Percentiles rank a stretch among this genome's conserved stretches.
phyloP scores from a whole-genome alignment of 2,888 invertebrate genomes.

The Drosophila demipolita region DNA sequence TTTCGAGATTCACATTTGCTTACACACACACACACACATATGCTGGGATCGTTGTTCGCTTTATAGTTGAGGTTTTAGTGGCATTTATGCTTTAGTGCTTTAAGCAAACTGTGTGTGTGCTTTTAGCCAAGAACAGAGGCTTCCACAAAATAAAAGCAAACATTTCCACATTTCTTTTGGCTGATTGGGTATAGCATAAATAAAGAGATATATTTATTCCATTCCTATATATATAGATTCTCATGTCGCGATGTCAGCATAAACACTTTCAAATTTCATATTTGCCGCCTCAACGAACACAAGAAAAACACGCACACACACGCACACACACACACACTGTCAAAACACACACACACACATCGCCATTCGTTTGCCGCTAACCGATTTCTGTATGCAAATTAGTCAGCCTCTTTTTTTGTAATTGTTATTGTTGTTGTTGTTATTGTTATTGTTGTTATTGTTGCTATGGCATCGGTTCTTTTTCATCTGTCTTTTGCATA shows the following conservation, averaged over 20 bases:
- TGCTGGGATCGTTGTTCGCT: conserved; percentile 46
- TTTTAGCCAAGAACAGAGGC: conserved; percentile 71
- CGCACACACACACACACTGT: conserved; percentile 6
- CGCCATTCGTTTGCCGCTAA: conserved; percentile 49
- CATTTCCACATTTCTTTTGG: conserved; percentile 42
- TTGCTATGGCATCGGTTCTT: conserved; percentile 31
- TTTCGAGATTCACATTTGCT: not conserved
- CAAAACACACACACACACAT: not conserved
- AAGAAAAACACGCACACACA: conserved; percentile 5
- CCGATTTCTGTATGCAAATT: conserved; percentile 79
- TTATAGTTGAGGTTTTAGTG: conserved; percentile 47
- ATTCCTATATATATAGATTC: conserved; percentile 20
- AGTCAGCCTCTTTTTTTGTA: conserved; percentile 54
- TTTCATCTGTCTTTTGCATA: conserved; percentile 66
- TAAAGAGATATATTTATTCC: conserved; percentile 10
- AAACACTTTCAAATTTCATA: conserved; percentile 74
- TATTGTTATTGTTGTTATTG: conserved; percentile 13
- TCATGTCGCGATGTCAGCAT: conserved; percentile 76
- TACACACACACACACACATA: not conserved
- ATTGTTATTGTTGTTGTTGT: conserved; percentile 12
- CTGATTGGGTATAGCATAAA: conserved; percentile 14
- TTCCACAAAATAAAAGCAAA: conserved; percentile 59
- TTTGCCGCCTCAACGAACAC: conserved; percentile 68
- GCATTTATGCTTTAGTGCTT: conserved; percentile 59
- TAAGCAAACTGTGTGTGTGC: conserved; percentile 55